phyloP scores from a whole-genome alignment of 1,140 invertebrate species.

The Cotesia glomerata region DNA sequence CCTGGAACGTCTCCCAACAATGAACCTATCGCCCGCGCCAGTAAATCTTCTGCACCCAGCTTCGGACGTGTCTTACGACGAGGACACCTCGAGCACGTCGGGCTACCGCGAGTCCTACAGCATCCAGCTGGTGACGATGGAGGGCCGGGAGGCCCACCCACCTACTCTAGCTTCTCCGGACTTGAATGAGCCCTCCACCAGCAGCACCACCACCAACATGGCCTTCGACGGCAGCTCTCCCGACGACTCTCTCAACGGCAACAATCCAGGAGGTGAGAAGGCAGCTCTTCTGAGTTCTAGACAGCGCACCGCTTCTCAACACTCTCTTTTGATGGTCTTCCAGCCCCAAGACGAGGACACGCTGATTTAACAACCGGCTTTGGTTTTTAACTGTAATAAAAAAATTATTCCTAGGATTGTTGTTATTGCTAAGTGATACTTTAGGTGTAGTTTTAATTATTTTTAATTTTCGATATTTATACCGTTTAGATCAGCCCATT shows the following conservation, averaged over 20 bases:
- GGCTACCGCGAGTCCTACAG: constrained; percentile 75
- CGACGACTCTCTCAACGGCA: constrained; percentile 67
- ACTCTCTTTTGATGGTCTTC: constrained; percentile 73
- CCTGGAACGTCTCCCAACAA: constrained; percentile 32
- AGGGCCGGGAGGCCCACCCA: constrained; percentile 56
- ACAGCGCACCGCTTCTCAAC: constrained; percentile 67
- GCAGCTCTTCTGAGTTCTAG: constrained; percentile 64
- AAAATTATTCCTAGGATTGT: no score
- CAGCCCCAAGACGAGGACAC: constrained; percentile 77
- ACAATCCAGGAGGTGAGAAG: constrained; percentile 64
- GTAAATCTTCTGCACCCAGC: constrained; percentile 45
- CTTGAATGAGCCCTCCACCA: constrained; percentile 66
- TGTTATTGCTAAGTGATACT: no score
- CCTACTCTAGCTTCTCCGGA: constrained; percentile 70
- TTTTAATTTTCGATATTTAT: no score
- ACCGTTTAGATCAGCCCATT: no score
- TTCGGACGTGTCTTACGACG: constrained; percentile 73
- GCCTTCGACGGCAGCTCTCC: constrained; percentile 69
- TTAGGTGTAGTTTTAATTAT: no score
- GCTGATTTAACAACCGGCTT: constrained; percentile 66
- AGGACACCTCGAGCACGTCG: constrained; percentile 81
- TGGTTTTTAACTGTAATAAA: no score
- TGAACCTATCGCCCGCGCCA: constrained; percentile 20
- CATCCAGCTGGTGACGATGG: constrained; percentile 63
- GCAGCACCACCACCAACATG: constrained; percentile 68